phyloP scores from a whole-genome alignment of 2,888 invertebrate genomes.

The Rhopalosiphum nymphaeae region DNA sequence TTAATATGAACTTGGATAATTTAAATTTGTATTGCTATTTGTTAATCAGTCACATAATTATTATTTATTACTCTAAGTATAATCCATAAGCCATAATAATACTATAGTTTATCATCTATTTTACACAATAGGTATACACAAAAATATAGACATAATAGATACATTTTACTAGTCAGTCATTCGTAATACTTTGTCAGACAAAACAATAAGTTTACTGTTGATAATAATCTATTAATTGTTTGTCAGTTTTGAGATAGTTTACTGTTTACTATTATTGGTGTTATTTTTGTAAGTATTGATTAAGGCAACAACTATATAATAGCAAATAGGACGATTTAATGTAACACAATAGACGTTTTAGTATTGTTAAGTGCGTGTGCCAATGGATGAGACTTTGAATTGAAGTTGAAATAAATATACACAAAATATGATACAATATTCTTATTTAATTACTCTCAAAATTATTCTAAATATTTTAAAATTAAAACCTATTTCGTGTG shows the following conservation, averaged over 20 bases:
- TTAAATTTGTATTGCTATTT: background rate
- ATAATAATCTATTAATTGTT: too few species aligned
- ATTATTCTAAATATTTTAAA: background rate
- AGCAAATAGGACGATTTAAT: background rate
- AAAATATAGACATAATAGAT: too few species aligned
- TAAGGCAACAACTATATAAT: background rate
- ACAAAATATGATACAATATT: background rate
- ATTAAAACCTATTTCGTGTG: background rate
- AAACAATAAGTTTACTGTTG: too few species aligned
- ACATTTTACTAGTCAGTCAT: too few species aligned
- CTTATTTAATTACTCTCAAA: background rate
- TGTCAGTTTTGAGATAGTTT: too few species aligned
- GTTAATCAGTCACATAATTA: too few species aligned
- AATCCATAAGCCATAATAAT: too few species aligned
- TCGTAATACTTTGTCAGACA: too few species aligned
- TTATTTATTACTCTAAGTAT: too few species aligned
- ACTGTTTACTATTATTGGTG: too few species aligned
- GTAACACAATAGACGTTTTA: background rate
- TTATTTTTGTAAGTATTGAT: background rate
- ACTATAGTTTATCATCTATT: too few species aligned
- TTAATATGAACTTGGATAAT: background rate
- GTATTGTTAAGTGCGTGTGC: background rate
- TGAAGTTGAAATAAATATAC: background rate
- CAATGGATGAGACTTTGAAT: background rate
- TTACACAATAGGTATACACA: too few species aligned